Conservation (phyloP, 2,797 vertebrate species). For the Gephyroberyx darwinii region DNA sequence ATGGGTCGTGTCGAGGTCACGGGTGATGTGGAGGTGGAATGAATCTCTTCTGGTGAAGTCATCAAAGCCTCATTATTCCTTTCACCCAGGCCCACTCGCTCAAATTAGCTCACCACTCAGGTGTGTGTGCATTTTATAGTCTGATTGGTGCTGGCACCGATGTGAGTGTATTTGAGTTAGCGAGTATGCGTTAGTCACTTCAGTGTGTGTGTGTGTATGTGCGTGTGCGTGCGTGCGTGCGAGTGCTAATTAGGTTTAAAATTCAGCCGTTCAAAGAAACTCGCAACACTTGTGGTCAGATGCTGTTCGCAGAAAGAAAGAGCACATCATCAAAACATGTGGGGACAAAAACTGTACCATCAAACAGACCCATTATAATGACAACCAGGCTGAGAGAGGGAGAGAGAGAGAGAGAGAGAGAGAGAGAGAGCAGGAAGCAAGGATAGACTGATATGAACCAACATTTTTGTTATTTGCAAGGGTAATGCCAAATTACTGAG, state of each 20-base stretch:
- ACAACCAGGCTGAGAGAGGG: conserved; percentile 5
- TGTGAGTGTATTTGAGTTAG: neutral
- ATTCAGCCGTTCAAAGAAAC: conserved; percentile 65
- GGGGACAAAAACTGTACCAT: conserved; percentile 36
- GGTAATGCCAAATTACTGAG: neutral
- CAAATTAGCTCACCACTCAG: conserved; percentile 69
- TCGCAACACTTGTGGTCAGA: conserved; percentile 43
- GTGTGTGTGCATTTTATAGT: conserved; percentile 7
- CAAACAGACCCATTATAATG: conserved; percentile 57
- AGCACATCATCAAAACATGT: conserved; percentile 51
- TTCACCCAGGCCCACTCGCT: conserved; percentile 53
- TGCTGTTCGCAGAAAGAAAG: conserved; percentile 37
- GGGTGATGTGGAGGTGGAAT: conserved; percentile 56
- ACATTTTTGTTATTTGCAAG: neutral
- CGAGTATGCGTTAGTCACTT: conserved; percentile 3
- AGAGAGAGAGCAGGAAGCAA: conserved; percentile 3
- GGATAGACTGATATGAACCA: neutral
- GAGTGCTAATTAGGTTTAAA: conserved; percentile 66
- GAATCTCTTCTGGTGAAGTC: conserved; percentile 63
- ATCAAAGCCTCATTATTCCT: conserved; percentile 77
- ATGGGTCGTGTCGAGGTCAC: conserved; percentile 56
- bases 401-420: conserved; percentile 10
- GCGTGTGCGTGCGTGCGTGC: conserved; percentile 23
- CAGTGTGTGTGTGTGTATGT: neutral
- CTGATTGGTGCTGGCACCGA: conserved; percentile 45